Base-by-base conservation (phyloP, 1,140 invertebrate genomes). In the Rhopalosiphum maidis region DNA sequence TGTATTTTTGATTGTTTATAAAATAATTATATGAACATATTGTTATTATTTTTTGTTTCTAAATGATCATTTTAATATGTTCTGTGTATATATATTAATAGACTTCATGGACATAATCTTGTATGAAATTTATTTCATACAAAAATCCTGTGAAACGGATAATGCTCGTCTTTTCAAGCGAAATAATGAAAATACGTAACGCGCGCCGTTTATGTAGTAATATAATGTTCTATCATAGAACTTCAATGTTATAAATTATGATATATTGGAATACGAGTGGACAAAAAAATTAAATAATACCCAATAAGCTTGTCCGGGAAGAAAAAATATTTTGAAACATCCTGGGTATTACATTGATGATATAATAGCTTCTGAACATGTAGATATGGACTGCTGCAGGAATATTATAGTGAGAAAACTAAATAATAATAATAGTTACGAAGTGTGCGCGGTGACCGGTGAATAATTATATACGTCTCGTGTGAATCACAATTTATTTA, bases 251-350 rank as follows among this genome's bases (percentile, higher is more conserved):
- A 86, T 77, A 77, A 77, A 77, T 35, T n/a, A 77, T 68, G 30
- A 68, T 41, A 41, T 85, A 85, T 85, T 85, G 23, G 22, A 43
- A 85, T 43, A 43, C 83, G 21, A 23, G 41, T 15, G 9, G 35
- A 85, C 30, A n/a, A 51, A 25, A 48, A 48, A 48, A 87, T 46
- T 48, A n/a, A 87, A 87, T 48, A 48, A 30, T 48, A 87, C 30
- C 21, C 41, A 48, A 87, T 87, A 87, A 46, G 43, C 25, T 48
- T 48, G 25, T 87, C 43, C 43, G 43, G 41, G 86, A 48, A 48
- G 35, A 87, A 87, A 46, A 87, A 87, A 85, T 41, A 85, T 85
- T 87, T 87, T 46, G 46, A 87, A 87, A 87, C 46, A 87, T 87
- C 86, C 30, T n/a, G 43, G 25, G n/a, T 87, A 23, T 35, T 48